Evolutionary conservation across 2,888 invertebrate genomes (phyloP).

Genomic region (Drosophila kanekoi): DNA sequence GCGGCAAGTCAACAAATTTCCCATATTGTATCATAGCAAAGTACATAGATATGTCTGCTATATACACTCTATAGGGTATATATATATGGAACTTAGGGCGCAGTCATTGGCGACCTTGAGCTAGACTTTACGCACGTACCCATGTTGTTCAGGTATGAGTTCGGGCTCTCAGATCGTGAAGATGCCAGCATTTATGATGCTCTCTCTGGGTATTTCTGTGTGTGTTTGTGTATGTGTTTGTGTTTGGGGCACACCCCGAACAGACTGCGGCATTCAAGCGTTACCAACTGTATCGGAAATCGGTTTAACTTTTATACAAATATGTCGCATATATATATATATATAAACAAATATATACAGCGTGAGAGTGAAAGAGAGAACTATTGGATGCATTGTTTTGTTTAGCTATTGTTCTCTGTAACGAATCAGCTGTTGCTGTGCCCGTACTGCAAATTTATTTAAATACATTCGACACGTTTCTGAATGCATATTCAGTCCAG

Average conservation of each 20-base stretch:
- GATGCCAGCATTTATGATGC: slow-evolving; percentile 23
- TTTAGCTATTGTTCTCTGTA: slow-evolving; percentile 37
- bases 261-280: slow-evolving; percentile 55
- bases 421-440: slow-evolving; percentile 59
- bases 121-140: slow-evolving; percentile 21
- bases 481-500: slow-evolving; percentile 39
- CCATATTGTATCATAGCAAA: slow-evolving; percentile 19
- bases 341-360: background rate
- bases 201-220: background rate
- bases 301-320: slow-evolving; percentile 34
- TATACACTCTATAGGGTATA: background rate
- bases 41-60: slow-evolving; percentile 3
- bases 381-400: slow-evolving; percentile 7
- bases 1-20: slow-evolving; percentile 29
- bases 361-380: slow-evolving; percentile 1
- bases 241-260: slow-evolving; percentile 53
- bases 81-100: slow-evolving; percentile 36
- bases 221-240: background rate
- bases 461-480: slow-evolving; percentile 55
- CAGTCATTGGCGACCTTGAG: slow-evolving; percentile 47
- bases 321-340: slow-evolving; percentile 22
- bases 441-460: slow-evolving; percentile 36
- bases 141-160: slow-evolving; percentile 39
- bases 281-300: slow-evolving; percentile 68
- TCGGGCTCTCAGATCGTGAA: slow-evolving; percentile 17